phyloP scores from a whole-genome alignment of 2,888 invertebrate genomes.

The Anthophora plumipes region DNA sequence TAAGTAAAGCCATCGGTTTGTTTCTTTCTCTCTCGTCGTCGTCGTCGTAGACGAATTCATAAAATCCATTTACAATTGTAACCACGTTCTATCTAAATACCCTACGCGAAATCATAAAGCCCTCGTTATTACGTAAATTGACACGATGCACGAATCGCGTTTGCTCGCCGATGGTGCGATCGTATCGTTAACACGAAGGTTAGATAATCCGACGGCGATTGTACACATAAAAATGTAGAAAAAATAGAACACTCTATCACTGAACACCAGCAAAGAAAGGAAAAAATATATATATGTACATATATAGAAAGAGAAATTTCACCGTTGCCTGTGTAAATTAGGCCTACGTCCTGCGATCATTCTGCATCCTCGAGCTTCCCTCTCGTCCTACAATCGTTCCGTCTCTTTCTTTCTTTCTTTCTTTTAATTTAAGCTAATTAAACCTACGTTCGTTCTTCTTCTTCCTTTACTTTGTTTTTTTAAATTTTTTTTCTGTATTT shows the following conservation, averaged over 20 bases:
- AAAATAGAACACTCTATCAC: conserved; percentile 23
- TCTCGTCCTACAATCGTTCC: background rate
- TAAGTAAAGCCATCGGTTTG: background rate
- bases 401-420: background rate
- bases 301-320: background rate
- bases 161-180: background rate
- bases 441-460: background rate
- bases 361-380: background rate
- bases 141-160: background rate
- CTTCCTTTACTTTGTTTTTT: too few relatives aligned
- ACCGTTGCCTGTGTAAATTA: conserved; percentile 13
- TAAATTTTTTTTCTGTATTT: too few relatives aligned
- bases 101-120: conserved; percentile 1
- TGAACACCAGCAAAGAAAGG: conserved; percentile 8
- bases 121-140: conserved; percentile 19
- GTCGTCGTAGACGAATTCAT: too few relatives aligned
- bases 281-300: too few relatives aligned
- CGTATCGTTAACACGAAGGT: background rate
- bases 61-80: background rate
- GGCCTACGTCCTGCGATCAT: conserved; percentile 23
- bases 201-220: conserved; percentile 2
- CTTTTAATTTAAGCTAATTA: background rate
- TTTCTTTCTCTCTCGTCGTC: too few relatives aligned
- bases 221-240: conserved; percentile 30
- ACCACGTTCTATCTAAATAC: background rate